Evolutionary conservation across 1,140 invertebrate species (phyloP), one percentile per base, ranked within the genome.

Genomic region (Camponotus floridanus): DNA sequence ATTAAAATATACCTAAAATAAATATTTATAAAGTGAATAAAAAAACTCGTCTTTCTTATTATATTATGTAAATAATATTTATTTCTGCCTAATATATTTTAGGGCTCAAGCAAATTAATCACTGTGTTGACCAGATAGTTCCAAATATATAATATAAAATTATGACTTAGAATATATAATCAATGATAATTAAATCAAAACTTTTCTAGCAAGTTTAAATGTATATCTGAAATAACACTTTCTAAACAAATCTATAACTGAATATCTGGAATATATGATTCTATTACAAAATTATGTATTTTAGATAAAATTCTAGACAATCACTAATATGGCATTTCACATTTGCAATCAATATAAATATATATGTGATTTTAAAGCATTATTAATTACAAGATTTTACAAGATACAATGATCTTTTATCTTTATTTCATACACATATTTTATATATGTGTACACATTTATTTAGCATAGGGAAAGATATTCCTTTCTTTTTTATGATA

Each of bases 31-130:
- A 74, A 33, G 59, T 51, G 3, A 80, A 42, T 26, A 42, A 62
- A 6, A 26, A 26, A 26, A 36, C 9, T 33, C 5, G 3, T 15
- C 9, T 76, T 26, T 76, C 33, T 9, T 4, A 39, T 39, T 42
- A 62, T 76, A 62, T 76, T 42, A 61, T 1, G 33, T 51, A 42
- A 18, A 76, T 11, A 59, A 21, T 57, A 21, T 74, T 76, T 3
- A 5, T 42, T 67, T 4, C 8, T 26, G n/a, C 18, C 31, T 42
- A 76, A 76, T 21, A 74, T 51, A 59, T 13, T 7, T 76, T 2
- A 31, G 18, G 62, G 57, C 48, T 59, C 31, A 76, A 51, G 3
- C 55, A 87, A 88, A 74, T 59, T 83, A 88, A 83, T 57, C 76
- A 57, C 48, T 83, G 45, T 83, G 55, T 36, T 57, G 45, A 39